Conservation (phyloP, 2,113 vertebrate species). For the Proterorhinus semilunaris region DNA sequence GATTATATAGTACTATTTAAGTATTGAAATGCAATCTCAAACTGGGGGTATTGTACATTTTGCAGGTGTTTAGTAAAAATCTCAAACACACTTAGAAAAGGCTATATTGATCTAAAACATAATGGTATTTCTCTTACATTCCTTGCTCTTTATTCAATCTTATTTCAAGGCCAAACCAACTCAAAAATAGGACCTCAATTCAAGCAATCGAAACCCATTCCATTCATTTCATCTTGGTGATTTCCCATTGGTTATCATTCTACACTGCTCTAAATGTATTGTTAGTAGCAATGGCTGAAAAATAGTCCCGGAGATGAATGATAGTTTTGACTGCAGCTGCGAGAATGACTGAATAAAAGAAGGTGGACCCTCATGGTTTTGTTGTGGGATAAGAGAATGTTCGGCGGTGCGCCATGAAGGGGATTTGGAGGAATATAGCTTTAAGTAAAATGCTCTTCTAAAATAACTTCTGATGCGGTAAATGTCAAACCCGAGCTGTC, state of each 20-base stretch:
- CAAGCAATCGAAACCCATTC: no score
- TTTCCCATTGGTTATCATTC: neutral
- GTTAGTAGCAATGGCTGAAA: neutral
- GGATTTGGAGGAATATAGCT: neutral
- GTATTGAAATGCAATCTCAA: no score
- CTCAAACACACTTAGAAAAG: no score
- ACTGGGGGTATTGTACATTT: no score
- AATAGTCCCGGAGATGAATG: neutral
- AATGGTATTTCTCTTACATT: no score
- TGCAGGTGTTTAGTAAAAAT: no score
- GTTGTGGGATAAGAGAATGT: neutral
- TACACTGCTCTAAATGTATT: neutral
- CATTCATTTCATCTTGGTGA: no score
- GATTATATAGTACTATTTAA: no score
- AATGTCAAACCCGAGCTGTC: slow-evolving; percentile 2
- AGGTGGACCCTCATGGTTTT: neutral
- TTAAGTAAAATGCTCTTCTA: neutral
- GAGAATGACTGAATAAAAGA: neutral
- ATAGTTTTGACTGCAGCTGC: neutral
- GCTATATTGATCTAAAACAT: no score
- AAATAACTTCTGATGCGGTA: neutral
- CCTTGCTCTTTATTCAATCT: no score
- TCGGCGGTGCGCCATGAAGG: neutral
- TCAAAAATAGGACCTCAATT: no score
- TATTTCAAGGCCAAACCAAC: no score